Evolutionary conservation across 2,797 vertebrate genomes (phyloP).

Genomic region (Chrosomus eos): DNA sequence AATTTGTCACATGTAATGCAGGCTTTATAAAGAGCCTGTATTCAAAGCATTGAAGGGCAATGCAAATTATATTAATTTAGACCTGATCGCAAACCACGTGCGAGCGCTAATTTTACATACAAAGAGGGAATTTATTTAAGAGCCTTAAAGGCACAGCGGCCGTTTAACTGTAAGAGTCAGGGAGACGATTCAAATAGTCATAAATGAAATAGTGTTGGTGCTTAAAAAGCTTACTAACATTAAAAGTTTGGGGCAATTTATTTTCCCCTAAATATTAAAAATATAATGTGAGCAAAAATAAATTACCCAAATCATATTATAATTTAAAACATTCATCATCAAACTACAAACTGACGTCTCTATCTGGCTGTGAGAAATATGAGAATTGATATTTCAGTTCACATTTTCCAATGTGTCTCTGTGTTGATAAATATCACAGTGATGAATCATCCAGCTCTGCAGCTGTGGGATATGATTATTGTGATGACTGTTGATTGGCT

Average conservation of each 20-base stretch:
- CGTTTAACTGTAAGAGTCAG: not conserved
- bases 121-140: not conserved
- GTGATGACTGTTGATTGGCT: not conserved
- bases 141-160: not conserved
- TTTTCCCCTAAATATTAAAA: too few species aligned
- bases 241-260: not conserved
- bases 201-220: not conserved
- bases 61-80: not conserved
- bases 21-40: not conserved
- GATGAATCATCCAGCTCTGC: not conserved
- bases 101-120: not conserved
- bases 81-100: not conserved
- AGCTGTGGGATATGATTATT: not conserved
- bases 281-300: not conserved
- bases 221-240: not conserved
- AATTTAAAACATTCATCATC: not conserved
- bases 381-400: slow-evolving; percentile 63
- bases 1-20: not conserved
- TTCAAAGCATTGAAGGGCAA: not conserved
- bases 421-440: not conserved
- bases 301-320: not conserved
- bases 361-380: slow-evolving; percentile 47
- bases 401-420: slow-evolving; percentile 51
- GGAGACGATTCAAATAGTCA: not conserved
- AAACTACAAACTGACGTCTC: not conserved